phyloP scores from a whole-genome alignment of 30 jellyfish, hydroid and myxozoan species.

The Morbakka virulenta region DNA sequence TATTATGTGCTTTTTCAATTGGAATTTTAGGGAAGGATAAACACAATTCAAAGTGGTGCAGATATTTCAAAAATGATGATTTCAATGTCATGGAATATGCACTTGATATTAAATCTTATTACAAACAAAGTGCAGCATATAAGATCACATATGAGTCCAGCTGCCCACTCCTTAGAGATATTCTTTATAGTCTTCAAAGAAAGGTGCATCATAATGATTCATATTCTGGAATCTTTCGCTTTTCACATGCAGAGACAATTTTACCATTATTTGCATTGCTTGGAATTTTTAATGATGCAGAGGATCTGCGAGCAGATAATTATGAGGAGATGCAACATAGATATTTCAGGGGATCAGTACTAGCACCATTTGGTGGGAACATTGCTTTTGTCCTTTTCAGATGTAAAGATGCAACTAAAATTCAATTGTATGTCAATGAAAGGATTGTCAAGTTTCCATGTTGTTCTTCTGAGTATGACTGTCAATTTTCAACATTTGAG shows the following conservation, averaged over 20 bases:
- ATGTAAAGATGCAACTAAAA: slow-evolving; percentile 43
- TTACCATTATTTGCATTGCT: slow-evolving; percentile 83
- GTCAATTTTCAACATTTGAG: slow-evolving; percentile 66
- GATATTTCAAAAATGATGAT: slow-evolving; percentile 60
- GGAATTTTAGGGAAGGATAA: slow-evolving; percentile 14
- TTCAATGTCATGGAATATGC: slow-evolving; percentile 71
- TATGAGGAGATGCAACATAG: slow-evolving; percentile 74
- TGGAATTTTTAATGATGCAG: slow-evolving; percentile 53
- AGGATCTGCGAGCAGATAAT: slow-evolving; percentile 51
- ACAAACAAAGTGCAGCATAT: slow-evolving; percentile 64
- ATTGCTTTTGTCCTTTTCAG: slow-evolving; percentile 61
- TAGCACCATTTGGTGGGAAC: slow-evolving; percentile 89
- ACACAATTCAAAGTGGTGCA: slow-evolving; percentile 51
- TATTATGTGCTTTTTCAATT: slow-evolving; percentile 68
- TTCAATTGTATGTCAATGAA: slow-evolving; percentile 78
- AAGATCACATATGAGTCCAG: slow-evolving; percentile 72
- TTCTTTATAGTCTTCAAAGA: slow-evolving; percentile 30
- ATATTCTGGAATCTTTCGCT: slow-evolving; percentile 58
- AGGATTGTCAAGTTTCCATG: slow-evolving; percentile 71
- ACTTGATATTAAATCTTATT: slow-evolving; percentile 60
- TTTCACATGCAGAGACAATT: slow-evolving; percentile 86
- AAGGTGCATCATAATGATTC: neutral
- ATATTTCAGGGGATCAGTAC: slow-evolving; percentile 54
- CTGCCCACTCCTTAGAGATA: slow-evolving; percentile 83
- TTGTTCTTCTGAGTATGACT: slow-evolving; percentile 63